Evolutionary conservation across 2,888 invertebrate genomes (phyloP).

Genomic region (Callyntrura guangdongensis): DNA sequence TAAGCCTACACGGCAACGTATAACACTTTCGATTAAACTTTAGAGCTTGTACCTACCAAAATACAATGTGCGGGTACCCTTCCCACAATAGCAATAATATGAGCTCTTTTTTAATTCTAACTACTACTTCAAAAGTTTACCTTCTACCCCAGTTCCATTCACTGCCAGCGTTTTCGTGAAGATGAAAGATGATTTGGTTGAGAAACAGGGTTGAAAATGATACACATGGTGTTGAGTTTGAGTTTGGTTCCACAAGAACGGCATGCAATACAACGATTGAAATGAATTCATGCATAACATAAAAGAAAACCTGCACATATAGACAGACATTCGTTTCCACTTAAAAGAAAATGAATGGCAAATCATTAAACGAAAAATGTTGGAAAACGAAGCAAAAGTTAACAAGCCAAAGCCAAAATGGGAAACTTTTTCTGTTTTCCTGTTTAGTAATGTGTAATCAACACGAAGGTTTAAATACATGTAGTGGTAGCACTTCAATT

Average conservation of each 20-base stretch:
- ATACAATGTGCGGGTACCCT: too few relatives aligned
- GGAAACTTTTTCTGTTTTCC: too few relatives aligned
- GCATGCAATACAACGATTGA: slow-evolving; percentile 41
- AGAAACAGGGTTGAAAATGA: background rate
- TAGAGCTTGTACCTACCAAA: too few relatives aligned
- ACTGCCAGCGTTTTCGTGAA: background rate
- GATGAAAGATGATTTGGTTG: background rate
- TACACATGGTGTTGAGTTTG: background rate
- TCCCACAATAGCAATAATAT: too few relatives aligned
- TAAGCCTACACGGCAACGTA: background rate
- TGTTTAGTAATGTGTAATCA: background rate
- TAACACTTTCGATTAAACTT: too few relatives aligned
- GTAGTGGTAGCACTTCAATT: background rate
- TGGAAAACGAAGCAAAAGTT: background rate
- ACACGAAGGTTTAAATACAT: background rate
- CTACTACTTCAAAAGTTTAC: background rate
- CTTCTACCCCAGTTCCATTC: slow-evolving; percentile 11
- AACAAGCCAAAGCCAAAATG: too few relatives aligned
- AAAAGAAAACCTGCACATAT: slow-evolving; percentile 5
- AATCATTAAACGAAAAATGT: background rate
- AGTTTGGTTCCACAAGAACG: slow-evolving; percentile 8
- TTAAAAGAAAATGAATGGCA: background rate
- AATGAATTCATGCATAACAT: slow-evolving; percentile 31
- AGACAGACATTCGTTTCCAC: background rate
- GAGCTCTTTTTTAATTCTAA: too few relatives aligned